Conservation (phyloP, 2,888 invertebrate species). For the Eupelmus urozonus region DNA sequence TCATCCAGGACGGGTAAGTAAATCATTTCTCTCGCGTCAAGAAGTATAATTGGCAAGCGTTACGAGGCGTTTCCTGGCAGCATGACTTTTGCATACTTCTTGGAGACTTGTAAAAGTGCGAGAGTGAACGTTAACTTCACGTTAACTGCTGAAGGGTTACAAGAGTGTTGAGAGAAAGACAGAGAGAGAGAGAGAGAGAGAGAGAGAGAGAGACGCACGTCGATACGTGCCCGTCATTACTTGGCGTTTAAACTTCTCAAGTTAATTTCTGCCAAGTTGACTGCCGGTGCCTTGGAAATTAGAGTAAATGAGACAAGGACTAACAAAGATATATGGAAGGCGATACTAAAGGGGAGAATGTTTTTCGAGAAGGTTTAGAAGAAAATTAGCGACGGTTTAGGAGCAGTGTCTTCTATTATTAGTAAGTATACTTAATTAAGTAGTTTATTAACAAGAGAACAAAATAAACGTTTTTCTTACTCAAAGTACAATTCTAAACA, state of each 20-base stretch:
- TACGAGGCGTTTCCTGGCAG: constrained; percentile 17
- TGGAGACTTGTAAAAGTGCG: constrained; percentile 8
- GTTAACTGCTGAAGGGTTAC: background rate
- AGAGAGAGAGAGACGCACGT: constrained; percentile 24
- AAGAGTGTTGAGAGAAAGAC: constrained; percentile 1
- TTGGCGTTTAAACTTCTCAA: constrained; percentile 58
- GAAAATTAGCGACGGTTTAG: constrained; percentile 13
- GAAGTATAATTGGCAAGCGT: constrained; percentile 14
- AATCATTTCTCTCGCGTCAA: constrained; percentile 38
- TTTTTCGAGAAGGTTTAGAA: background rate
- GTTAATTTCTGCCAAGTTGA: constrained; percentile 60
- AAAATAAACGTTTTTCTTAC: no score
- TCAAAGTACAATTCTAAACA: no score
- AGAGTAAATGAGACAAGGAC: constrained; percentile 44
- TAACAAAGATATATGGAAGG: constrained; percentile 38
- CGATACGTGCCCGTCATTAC: constrained; percentile 52
- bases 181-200: constrained; percentile 15
- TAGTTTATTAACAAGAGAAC: no score
- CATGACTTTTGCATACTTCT: constrained; percentile 38
- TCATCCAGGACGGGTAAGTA: background rate
- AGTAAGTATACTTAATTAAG: no score
- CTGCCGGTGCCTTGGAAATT: constrained; percentile 37
- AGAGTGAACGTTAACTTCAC: constrained; percentile 5
- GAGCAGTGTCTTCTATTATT: no score
- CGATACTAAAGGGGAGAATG: background rate